phyloP scores from a whole-genome alignment of 2,113 vertebrate species.

The Lepisosteus osseus region DNA sequence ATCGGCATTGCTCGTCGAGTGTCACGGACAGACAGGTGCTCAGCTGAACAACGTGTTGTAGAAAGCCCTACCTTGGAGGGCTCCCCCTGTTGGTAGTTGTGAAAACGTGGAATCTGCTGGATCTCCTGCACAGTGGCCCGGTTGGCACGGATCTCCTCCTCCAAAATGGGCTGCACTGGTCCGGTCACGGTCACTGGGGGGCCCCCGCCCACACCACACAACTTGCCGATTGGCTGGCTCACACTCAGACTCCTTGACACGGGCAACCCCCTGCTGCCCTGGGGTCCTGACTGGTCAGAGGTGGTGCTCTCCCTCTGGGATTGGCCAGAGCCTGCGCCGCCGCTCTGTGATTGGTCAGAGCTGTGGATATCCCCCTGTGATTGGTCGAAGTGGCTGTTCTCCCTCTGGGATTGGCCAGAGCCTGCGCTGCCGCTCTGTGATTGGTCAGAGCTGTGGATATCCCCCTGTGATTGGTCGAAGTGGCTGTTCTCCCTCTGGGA shows the following conservation, averaged over 20 bases:
- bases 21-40: too few relatives aligned
- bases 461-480: slow-evolving; percentile 23
- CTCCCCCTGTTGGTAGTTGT: slow-evolving; percentile 78
- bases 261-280: slow-evolving; percentile 30
- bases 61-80: slow-evolving; percentile 71
- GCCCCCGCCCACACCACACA: slow-evolving; percentile 39
- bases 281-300: slow-evolving; percentile 15
- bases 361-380: too few relatives aligned
- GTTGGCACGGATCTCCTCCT: slow-evolving; percentile 80
- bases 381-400: background rate
- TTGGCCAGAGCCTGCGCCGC: background rate
- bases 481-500: background rate
- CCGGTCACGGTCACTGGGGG: slow-evolving; percentile 66
- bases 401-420: fast-evolving
- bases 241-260: slow-evolving; percentile 47
- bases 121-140: slow-evolving; percentile 78
- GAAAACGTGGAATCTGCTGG: slow-evolving; percentile 75
- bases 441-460: background rate
- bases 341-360: too few relatives aligned
- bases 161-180: slow-evolving; percentile 66
- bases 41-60: too few relatives aligned
- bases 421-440: background rate
- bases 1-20: too few relatives aligned
- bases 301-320: background rate
- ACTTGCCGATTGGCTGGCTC: slow-evolving; percentile 60